phyloP scores from a whole-genome alignment of 2,797 vertebrate genomes.

The Pseudomugil gertrudae region DNA sequence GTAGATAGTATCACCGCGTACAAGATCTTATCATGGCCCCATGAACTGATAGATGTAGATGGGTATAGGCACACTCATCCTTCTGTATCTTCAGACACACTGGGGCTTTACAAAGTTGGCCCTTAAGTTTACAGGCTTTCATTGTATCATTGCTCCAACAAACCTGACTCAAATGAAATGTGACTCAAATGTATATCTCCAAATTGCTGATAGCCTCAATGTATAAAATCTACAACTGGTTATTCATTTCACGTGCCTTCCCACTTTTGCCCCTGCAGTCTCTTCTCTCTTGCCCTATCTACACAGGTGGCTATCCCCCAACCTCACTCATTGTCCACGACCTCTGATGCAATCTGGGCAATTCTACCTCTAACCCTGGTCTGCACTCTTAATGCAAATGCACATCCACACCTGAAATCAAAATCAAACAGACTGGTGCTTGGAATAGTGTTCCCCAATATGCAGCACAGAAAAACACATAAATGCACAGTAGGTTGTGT shows the following conservation, averaged over 20 bases:
- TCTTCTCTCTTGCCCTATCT: conserved; percentile 14
- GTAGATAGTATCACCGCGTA: too few species aligned
- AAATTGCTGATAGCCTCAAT: conserved; percentile 5
- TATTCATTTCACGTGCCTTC: conserved; percentile 32
- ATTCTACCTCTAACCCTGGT: conserved; percentile 44
- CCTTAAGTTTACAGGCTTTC: too few species aligned
- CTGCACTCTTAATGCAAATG: conserved; percentile 72
- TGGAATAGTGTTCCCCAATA: background rate
- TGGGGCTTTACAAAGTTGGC: background rate
- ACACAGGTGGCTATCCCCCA: conserved; percentile 67
- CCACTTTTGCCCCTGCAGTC: background rate
- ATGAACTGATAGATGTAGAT: background rate
- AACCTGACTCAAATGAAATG: too few species aligned
- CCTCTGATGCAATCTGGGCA: conserved; percentile 77
- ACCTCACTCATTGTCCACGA: too few species aligned
- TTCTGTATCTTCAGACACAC: conserved; percentile 6
- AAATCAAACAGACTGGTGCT: conserved; percentile 7
- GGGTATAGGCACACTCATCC: background rate
- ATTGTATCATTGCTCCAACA: too few species aligned
- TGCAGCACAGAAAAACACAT: conserved; percentile 12
- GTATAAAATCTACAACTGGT: conserved; percentile 26
- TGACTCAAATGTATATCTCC: conserved; percentile 27
- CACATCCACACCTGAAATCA: conserved; percentile 8
- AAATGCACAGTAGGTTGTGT: background rate
- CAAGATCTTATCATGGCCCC: background rate